Percentiles rank a stretch among this genome's conserved stretches.
phyloP scores from a whole-genome alignment of 2,888 invertebrate genomes.

The Lepidocyrtinus sp. region DNA sequence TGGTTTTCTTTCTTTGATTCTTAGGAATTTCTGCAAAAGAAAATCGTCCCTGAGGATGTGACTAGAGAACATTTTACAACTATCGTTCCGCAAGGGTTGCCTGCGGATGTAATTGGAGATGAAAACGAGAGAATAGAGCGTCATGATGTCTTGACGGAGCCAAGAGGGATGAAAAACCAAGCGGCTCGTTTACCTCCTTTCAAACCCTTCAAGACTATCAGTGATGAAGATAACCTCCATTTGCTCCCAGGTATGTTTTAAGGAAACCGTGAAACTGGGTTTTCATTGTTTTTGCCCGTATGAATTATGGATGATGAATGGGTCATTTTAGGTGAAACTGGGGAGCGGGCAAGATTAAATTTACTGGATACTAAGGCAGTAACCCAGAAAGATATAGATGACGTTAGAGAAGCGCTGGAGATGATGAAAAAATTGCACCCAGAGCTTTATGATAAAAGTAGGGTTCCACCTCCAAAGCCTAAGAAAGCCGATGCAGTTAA shows the following conservation, averaged over 20 bases:
- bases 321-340: conserved; percentile 43
- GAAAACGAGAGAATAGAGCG: neutral
- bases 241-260: conserved; percentile 45
- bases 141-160: conserved; percentile 19
- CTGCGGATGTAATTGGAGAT: conserved; percentile 38
- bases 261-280: too few species aligned
- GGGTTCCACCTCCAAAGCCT: neutral
- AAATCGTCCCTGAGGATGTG: neutral
- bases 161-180: conserved; percentile 33
- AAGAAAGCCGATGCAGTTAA: too few species aligned
- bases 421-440: conserved; percentile 16
- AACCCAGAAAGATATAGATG: conserved; percentile 29
- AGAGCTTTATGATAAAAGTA: conserved; percentile 21
- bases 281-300: too few species aligned
- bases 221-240: conserved; percentile 56
- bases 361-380: conserved; percentile 37
- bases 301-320: too few species aligned
- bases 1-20: neutral
- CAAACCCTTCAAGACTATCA: conserved; percentile 49
- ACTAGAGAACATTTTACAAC: conserved; percentile 33
- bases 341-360: conserved; percentile 29
- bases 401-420: neutral
- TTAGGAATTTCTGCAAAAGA: neutral
- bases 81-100: conserved; percentile 43
- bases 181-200: conserved; percentile 44